These are phyloP conservation scores for Pseudolycoriella hygida DNA, from an alignment of 2,888 invertebrate genomes.

Conservation along the genomic window DNA sequence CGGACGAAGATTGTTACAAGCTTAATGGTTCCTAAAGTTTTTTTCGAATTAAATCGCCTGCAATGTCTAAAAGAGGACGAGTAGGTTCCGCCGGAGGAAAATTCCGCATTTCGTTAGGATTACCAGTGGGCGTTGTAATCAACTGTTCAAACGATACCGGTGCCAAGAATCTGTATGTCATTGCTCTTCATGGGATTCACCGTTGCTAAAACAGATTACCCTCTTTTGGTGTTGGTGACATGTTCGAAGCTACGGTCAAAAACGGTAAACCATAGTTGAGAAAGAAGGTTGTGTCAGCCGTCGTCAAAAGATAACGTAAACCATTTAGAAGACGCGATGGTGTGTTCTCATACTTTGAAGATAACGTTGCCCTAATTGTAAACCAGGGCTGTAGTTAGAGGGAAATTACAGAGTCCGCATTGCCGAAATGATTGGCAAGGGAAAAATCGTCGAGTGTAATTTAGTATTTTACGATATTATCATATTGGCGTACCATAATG, in stretches of 20 bases:
- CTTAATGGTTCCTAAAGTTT: too few species aligned
- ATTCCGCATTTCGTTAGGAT: slow-evolving; percentile 96
- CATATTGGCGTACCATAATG: too few species aligned
- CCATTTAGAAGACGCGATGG: slow-evolving; percentile 99
- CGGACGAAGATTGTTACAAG: too few species aligned
- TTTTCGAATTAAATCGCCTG: slow-evolving; percentile 3
- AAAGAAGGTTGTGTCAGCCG: slow-evolving; percentile 99
- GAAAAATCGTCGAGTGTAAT: too few species aligned
- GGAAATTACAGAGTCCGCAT: too few species aligned
- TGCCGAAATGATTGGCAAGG: too few species aligned
- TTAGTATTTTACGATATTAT: too few species aligned
- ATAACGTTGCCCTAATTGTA: slow-evolving; percentile 98
- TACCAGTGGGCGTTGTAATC: slow-evolving; percentile 98
- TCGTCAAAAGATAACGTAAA: slow-evolving; percentile 96
- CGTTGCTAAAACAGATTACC: slow-evolving; percentile 96
- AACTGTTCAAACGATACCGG: slow-evolving; percentile 99
- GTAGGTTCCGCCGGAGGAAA: slow-evolving; percentile 99
- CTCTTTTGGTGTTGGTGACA: slow-evolving; percentile 94
- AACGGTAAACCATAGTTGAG: slow-evolving; percentile 99
- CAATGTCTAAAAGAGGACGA: slow-evolving; percentile 66
- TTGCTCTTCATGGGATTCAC: slow-evolving; percentile 96
- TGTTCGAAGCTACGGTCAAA: slow-evolving; percentile 98
- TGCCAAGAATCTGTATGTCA: slow-evolving; percentile 97
- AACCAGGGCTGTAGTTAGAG: too few species aligned
- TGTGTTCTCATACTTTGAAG: slow-evolving; percentile 97